Evolutionary conservation across 1,140 invertebrate species (phyloP).

Genomic region (Ephestia elutella): DNA sequence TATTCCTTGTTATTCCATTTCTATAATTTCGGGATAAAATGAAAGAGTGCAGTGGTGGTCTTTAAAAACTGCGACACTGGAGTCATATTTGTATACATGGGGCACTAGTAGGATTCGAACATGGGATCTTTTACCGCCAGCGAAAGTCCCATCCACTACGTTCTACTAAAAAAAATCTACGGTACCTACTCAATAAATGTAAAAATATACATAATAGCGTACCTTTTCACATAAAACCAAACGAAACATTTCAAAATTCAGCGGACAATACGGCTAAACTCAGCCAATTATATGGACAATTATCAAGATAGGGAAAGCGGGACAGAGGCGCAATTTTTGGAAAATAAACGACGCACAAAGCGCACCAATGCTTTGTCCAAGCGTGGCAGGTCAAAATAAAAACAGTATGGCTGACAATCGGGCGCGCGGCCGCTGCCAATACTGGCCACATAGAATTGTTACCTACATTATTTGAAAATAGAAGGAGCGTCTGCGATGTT

Average conservation of each 20-base stretch:
- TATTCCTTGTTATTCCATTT: too few relatives aligned
- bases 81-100: too few relatives aligned
- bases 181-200: background rate
- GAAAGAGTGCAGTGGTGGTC: too few relatives aligned
- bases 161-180: too few relatives aligned
- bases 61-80: too few relatives aligned
- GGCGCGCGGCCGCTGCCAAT: constrained; percentile 14
- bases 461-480: background rate
- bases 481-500: too few relatives aligned
- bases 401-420: constrained; percentile 51
- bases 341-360: constrained; percentile 42
- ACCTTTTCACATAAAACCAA: background rate
- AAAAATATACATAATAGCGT: too few relatives aligned
- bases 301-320: constrained; percentile 40
- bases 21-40: too few relatives aligned
- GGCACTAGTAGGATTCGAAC: too few relatives aligned
- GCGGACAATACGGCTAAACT: constrained; percentile 48
- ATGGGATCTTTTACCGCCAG: too few relatives aligned
- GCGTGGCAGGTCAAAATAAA: constrained; percentile 17
- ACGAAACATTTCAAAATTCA: constrained; percentile 13
- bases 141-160: too few relatives aligned
- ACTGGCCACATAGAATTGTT: background rate
- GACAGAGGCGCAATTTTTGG: constrained; percentile 43
- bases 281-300: constrained; percentile 65
- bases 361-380: constrained; percentile 35